These are phyloP conservation scores for Oreohelix idahoensis DNA, from an alignment of 1,140 invertebrate species.

Conservation along the genomic window DNA sequence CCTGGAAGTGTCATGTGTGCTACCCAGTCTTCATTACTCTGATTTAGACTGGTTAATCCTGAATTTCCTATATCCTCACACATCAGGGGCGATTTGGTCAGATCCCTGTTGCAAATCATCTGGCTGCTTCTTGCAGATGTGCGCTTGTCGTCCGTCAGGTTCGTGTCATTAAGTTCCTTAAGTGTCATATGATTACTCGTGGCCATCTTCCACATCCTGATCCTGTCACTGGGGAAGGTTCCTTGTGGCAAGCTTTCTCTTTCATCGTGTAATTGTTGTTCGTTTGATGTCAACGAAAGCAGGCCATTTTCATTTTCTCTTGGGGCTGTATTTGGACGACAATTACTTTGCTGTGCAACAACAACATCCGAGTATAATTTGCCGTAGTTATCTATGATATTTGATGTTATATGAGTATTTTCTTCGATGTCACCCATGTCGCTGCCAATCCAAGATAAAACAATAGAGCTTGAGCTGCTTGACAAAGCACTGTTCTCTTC, in stretches of 20 bases:
- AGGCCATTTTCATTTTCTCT: not conserved
- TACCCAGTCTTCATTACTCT: not conserved
- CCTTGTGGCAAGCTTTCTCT: not conserved
- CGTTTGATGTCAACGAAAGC: not conserved
- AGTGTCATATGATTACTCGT: not conserved
- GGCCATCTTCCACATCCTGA: not conserved
- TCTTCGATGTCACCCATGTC: not conserved
- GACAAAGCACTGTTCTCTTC: not conserved
- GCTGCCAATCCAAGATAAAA: not conserved
- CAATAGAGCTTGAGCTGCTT: conserved; percentile 17
- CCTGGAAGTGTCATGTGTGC: not conserved
- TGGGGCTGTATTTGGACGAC: not conserved
- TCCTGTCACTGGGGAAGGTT: not conserved
- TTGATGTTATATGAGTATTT: not conserved
- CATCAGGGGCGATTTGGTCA: not conserved
- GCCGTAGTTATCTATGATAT: not conserved
- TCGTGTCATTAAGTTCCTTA: no score
- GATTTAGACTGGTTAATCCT: not conserved
- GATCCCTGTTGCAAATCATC: not conserved
- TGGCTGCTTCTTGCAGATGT: not conserved
- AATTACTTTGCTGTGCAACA: not conserved
- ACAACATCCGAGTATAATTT: not conserved
- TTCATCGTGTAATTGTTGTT: not conserved
- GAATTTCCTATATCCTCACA: not conserved
- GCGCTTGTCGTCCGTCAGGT: no score